phyloP scores from a whole-genome alignment of 2,888 invertebrate species.

The Cactoblastis cactorum region DNA sequence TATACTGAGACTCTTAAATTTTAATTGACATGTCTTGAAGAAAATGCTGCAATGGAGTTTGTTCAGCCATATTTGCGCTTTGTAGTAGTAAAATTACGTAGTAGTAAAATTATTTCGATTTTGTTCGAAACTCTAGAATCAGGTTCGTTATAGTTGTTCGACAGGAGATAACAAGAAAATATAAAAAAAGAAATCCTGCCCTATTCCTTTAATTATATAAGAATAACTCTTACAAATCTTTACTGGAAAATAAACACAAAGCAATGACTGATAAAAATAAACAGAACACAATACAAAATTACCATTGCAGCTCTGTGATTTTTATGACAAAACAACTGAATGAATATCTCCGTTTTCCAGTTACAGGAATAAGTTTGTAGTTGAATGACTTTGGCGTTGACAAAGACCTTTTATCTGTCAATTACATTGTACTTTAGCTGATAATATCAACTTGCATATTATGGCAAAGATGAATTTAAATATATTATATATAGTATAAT shows the following conservation, averaged over 20 bases:
- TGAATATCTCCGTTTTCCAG: background rate
- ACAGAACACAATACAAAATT: constrained; percentile 27
- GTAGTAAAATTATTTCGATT: too few species aligned
- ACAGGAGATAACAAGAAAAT: too few species aligned
- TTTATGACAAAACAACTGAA: background rate
- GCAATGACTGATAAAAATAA: constrained; percentile 31
- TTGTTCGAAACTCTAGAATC: too few species aligned
- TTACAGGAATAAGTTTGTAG: constrained; percentile 10
- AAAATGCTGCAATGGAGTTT: too few species aligned
- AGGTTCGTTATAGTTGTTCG: too few species aligned
- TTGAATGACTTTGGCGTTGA: constrained; percentile 14
- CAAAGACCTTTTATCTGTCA: constrained; percentile 19
- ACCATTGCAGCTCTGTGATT: constrained; percentile 22
- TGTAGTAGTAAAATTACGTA: too few species aligned
- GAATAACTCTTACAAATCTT: constrained; percentile 12
- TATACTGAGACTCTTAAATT: too few species aligned
- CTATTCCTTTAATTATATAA: too few species aligned
- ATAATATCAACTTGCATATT: background rate
- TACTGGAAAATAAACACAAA: constrained; percentile 20
- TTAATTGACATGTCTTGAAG: too few species aligned
- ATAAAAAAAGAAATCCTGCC: too few species aligned
- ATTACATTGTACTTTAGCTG: background rate
- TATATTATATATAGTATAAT: too few species aligned
- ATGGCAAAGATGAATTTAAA: background rate
- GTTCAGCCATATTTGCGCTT: too few species aligned